Base-by-base conservation (phyloP, 2,888 invertebrate species). In the Ptilodon capucinus region DNA sequence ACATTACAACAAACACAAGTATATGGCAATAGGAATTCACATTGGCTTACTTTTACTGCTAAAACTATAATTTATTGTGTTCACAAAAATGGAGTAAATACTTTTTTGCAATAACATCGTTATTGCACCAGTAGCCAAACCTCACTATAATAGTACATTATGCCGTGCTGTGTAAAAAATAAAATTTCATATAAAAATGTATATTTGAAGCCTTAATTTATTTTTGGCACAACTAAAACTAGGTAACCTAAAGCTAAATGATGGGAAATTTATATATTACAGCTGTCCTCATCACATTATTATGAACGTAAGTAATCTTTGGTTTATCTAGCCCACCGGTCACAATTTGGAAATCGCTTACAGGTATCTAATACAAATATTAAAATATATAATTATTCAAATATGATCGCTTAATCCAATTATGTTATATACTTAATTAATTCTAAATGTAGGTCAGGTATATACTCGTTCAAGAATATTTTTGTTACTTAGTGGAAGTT, bases 1-100 rank as follows among this genome's bases (percentile, higher is more conserved):
- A 60, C 68, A 72, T 71, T 75, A 81, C 81, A 84, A 86, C 86
- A 83, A 81, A 84, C 77, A 76, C 77, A 78, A 68, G 55, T 53
- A 25, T 81, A 89, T 90, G 90, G 90, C 89, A 86, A 84, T 86
- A 89, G 87, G 87, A 91, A 89, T 89, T 87, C 89, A 89, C 87
- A 71, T 79, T 77, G 71, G 78, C 81, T 78, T 83, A 79, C 54
- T 53, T 53, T 72, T 74, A 77, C 50, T 53, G 54, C 71, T 80
- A 72, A 68, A 68, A 54, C 64, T 79, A 54, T 57, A 59, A 46
- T 54, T 52, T 47, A 49, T 53, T 64, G 57, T 52, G 64, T 54
- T 68, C 66, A 74, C 64, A 65, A 68, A 71, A 68, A 76, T 71
- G 72, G 79, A 76, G 69, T 75, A 79, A 74, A 81, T 83, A 83